These are phyloP conservation scores for Thysanoteuthis rhombus DNA, from an alignment of 2,888 invertebrate species.

Conservation along the genomic window DNA sequence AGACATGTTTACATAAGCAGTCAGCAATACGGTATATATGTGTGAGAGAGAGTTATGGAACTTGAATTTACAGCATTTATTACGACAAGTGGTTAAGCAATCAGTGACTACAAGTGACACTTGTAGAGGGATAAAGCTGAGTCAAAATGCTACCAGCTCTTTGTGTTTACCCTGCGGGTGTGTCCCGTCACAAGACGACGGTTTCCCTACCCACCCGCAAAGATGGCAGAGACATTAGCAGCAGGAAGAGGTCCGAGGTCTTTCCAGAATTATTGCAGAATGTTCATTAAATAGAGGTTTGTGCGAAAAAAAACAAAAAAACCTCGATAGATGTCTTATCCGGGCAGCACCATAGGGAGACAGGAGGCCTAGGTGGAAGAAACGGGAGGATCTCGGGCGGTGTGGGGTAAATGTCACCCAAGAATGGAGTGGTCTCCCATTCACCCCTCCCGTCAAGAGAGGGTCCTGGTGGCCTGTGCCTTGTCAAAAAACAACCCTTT, in stretches of 20 bases:
- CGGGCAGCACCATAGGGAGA: no score
- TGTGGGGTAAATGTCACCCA: neutral
- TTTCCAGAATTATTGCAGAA: neutral
- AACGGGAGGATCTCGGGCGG: neutral
- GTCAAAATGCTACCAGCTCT: neutral
- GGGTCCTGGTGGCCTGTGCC: neutral
- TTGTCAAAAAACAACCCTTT: neutral
- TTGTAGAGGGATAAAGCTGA: neutral
- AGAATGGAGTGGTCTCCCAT: neutral
- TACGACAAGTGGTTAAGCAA: neutral
- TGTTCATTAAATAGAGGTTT: neutral
- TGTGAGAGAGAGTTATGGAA: neutral
- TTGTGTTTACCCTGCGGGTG: slow-evolving; percentile 12
- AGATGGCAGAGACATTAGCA: neutral
- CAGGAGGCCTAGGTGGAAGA: no score
- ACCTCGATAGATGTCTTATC: neutral
- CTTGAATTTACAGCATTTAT: neutral
- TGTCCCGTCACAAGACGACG: neutral
- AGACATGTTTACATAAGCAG: neutral
- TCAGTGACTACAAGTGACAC: slow-evolving; percentile 12
- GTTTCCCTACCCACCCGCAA: neutral
- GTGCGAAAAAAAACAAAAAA: neutral
- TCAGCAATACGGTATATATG: neutral
- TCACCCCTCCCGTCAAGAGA: neutral
- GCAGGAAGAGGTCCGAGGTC: neutral